Evolutionary conservation across 1,140 invertebrate species (phyloP).

Genomic region (Oncopodura yosiiana): DNA sequence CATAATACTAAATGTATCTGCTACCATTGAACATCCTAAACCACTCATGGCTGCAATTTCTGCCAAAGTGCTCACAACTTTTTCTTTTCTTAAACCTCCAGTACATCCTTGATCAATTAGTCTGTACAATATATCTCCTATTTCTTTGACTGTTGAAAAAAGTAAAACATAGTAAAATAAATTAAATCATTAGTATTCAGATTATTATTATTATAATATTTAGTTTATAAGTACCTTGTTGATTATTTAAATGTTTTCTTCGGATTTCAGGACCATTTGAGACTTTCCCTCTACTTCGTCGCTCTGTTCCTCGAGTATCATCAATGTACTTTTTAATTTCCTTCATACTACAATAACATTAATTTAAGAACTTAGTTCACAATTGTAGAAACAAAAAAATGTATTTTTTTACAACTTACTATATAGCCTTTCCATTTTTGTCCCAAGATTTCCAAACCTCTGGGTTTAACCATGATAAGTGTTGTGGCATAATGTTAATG

Average conservation of each 20-base stretch:
- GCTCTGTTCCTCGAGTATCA: too few species aligned
- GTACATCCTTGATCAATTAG: slow-evolving; percentile 58
- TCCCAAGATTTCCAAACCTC: slow-evolving; percentile 58
- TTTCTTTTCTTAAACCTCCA: slow-evolving; percentile 59
- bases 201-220: too few species aligned
- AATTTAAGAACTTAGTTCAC: not conserved
- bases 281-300: too few species aligned
- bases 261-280: too few species aligned
- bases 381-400: not conserved
- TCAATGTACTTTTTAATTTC: slow-evolving; percentile 16
- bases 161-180: too few species aligned
- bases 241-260: too few species aligned
- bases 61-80: slow-evolving; percentile 51
- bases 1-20: slow-evolving; percentile 65
- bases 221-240: too few species aligned
- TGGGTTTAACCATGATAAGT: slow-evolving; percentile 36
- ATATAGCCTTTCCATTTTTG: slow-evolving; percentile 53
- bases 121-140: slow-evolving; percentile 45
- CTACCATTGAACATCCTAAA: slow-evolving; percentile 62
- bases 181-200: too few species aligned
- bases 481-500: too few species aligned
- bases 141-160: too few species aligned
- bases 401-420: slow-evolving; percentile 45
- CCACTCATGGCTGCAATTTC: slow-evolving; percentile 58
- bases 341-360: not conserved